Percentiles rank a stretch among this genome's conserved stretches.
Conservation (phyloP, 2,113 vertebrate species). For the Gnathonemus echidnorhynchus region DNA sequence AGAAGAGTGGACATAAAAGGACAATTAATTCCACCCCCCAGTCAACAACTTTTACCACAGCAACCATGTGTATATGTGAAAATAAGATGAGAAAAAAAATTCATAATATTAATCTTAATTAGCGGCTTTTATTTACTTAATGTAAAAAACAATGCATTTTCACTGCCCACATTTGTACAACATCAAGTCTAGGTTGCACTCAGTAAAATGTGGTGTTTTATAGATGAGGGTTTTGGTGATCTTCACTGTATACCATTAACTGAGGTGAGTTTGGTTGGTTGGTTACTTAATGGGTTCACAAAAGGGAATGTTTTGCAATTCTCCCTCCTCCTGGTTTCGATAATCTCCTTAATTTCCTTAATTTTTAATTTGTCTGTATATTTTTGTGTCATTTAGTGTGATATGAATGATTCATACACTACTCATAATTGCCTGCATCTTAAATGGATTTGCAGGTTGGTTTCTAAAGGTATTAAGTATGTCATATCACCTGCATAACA, state of each 20-base stretch:
- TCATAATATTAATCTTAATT: not conserved
- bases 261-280: not conserved
- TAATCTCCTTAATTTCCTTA: not conserved
- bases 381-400: not conserved
- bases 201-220: not conserved
- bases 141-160: not conserved
- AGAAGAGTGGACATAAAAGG: not conserved
- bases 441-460: not conserved
- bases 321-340: not conserved
- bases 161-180: not conserved
- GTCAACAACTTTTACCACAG: not conserved
- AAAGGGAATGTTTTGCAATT: not conserved
- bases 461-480: not conserved
- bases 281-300: not conserved
- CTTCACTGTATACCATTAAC: not conserved
- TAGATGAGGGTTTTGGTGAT: not conserved
- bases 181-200: not conserved
- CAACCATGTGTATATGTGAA: not conserved
- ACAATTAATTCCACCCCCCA: not conserved
- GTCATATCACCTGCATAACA: not conserved
- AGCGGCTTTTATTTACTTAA: not conserved
- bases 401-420: not conserved
- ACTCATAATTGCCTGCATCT: not conserved
- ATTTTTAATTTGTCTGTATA: not conserved
- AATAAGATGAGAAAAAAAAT: not conserved